These are phyloP conservation scores for Watsonalla cultraria DNA, from an alignment of 2,888 invertebrate genomes.

Conservation along the genomic window DNA sequence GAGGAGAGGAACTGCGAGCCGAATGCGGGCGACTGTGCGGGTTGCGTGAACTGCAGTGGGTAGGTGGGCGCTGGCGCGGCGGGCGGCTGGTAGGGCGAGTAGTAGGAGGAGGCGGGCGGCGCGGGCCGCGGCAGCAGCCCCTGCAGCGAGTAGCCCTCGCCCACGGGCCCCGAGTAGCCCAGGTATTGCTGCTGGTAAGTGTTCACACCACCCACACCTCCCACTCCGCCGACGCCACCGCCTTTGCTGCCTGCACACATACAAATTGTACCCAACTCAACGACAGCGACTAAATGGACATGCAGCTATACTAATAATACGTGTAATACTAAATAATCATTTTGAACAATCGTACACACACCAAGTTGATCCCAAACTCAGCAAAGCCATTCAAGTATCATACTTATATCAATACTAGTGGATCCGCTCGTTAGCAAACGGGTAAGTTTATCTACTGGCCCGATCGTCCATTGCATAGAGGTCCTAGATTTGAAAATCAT, in stretches of 20 bases:
- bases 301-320: constrained; percentile 3
- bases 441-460: no score
- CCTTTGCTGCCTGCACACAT: constrained; percentile 57
- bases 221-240: constrained; percentile 56
- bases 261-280: constrained; percentile 17
- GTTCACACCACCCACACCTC: constrained; percentile 66
- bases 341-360: constrained; percentile 7
- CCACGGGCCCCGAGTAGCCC: constrained; percentile 67
- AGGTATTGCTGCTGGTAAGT: constrained; percentile 74
- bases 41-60: constrained; percentile 81
- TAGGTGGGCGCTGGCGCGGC: constrained; percentile 80
- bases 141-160: constrained; percentile 66
- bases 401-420: no score
- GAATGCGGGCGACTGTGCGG: constrained; percentile 73
- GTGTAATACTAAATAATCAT: constrained; percentile 10
- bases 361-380: no score
- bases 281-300: background rate
- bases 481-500: no score
- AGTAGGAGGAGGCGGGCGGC: constrained; percentile 69
- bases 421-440: no score
- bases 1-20: constrained; percentile 68
- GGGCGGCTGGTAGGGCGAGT: constrained; percentile 70
- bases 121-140: constrained; percentile 70
- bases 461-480: no score
- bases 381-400: no score